These are phyloP conservation scores for Drosophila yooni DNA, from an alignment of 2,888 invertebrate genomes.

Conservation along the genomic window DNA sequence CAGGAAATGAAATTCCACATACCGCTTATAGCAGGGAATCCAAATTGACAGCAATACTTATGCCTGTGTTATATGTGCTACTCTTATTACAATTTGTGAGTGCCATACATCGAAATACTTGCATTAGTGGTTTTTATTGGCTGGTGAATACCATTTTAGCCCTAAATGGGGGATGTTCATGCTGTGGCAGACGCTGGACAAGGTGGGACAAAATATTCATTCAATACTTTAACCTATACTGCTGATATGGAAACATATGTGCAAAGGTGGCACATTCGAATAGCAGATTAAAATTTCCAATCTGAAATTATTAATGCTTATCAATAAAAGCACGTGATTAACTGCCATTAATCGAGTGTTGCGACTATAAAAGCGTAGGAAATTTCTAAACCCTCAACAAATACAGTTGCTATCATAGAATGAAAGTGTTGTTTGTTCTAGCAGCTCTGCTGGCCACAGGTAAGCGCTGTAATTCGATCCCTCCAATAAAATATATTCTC, in stretches of 20 bases:
- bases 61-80: background rate
- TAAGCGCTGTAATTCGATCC: conserved; percentile 1
- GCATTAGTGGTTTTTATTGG: background rate
- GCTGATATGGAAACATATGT: background rate
- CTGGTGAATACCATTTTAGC: background rate
- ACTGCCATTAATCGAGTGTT: background rate
- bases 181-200: background rate
- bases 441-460: conserved; percentile 49
- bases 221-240: background rate
- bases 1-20: conserved; percentile 29
- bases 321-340: conserved; percentile 10
- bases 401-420: conserved; percentile 10
- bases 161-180: background rate
- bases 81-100: background rate
- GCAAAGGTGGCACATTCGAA: conserved; percentile 10
- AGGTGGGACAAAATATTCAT: background rate
- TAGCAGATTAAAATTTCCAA: background rate
- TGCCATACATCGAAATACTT: background rate
- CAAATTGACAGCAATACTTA: background rate
- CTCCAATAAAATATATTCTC: background rate
- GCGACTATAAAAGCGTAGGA: conserved; percentile 32
- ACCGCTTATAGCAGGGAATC: background rate
- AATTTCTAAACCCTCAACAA: background rate
- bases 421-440: conserved; percentile 37
- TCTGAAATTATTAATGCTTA: conserved; percentile 21